phyloP scores from a whole-genome alignment of 1,140 invertebrate genomes.

The Doryteuthis pealeii region DNA sequence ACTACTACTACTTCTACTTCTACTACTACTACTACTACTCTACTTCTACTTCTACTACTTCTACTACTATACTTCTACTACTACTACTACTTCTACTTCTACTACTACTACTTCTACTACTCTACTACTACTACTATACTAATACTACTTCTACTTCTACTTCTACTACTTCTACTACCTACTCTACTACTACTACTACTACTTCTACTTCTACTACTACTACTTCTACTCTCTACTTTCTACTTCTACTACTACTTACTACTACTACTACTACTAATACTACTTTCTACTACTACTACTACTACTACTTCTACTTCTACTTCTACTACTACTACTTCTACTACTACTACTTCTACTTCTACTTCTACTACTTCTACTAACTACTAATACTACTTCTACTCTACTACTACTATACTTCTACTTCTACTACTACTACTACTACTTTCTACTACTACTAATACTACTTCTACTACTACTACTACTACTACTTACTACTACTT shows the following conservation, averaged over 20 bases:
- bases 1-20: conserved; percentile 6
- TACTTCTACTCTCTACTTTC: conserved; percentile 11
- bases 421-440: conserved; percentile 17
- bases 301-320: not conserved
- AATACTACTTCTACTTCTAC: not conserved
- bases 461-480: conserved; percentile 11
- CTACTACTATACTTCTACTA: conserved; percentile 15
- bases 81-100: conserved; percentile 14
- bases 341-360: conserved; percentile 15
- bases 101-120: conserved; percentile 6
- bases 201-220: not conserved
- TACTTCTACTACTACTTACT: conserved; percentile 7
- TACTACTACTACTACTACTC: conserved; percentile 4
- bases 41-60: conserved; percentile 14
- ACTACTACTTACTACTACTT: not conserved
- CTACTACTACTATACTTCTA: conserved; percentile 7
- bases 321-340: conserved; percentile 13
- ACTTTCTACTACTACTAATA: conserved; percentile 13
- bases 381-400: conserved; percentile 3
- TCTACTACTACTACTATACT: not conserved
- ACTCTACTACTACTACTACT: not conserved
- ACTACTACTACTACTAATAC: not conserved
- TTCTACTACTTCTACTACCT: not conserved
- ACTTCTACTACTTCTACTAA: conserved; percentile 10
- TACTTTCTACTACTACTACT: not conserved